Base-by-base conservation (phyloP, 2,797 vertebrate genomes). In the Merluccius polli region DNA sequence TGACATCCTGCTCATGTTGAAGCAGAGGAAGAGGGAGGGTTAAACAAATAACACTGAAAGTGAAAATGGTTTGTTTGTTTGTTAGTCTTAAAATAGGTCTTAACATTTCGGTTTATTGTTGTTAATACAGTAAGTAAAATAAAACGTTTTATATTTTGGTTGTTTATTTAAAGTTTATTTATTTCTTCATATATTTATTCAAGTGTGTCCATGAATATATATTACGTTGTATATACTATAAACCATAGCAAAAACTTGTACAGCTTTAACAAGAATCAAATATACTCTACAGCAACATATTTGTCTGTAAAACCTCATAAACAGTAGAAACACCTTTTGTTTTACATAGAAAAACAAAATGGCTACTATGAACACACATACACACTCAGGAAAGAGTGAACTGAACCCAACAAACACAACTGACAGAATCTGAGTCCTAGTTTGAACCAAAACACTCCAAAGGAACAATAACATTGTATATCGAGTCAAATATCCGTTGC, bases 231-330 rank as follows among this genome's bases (percentile, higher is more conserved):
- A 93, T 94, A 94, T 91, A 95, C 95, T 96, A 95, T 94, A 94
- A 93, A 93, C 87, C 94, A 95, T 95, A 94, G 91, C 93, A 96
- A 96, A 97, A 59, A 95, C 94, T 93, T 94, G 87, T 91, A 95
- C 94, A 94, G 93, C 93, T 83, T 27, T 6, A 95, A 96, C 95
- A 93, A 92, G 94, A 92, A 93, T 92, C 87, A 93, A 94, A 93
- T 93, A 90, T 94, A 93, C 89, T 93, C 90, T 94, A 94, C 92
- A 94, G 91, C 94, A 95, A 94, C 93, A 84, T 84, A 88, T 87
- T 89, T 90, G 95, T 95, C 92, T 92, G 86, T 95, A 95, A 93
- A 95, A 93, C 92, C 93, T 94, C 78, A 93, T 88, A 78, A 85
- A 87, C 75, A 8, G 82, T 93, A 94, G 90, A 94, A 89, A 88